Evolutionary conservation across 1,140 invertebrate species (phyloP).

Genomic region (Oedothorax gibbosus): DNA sequence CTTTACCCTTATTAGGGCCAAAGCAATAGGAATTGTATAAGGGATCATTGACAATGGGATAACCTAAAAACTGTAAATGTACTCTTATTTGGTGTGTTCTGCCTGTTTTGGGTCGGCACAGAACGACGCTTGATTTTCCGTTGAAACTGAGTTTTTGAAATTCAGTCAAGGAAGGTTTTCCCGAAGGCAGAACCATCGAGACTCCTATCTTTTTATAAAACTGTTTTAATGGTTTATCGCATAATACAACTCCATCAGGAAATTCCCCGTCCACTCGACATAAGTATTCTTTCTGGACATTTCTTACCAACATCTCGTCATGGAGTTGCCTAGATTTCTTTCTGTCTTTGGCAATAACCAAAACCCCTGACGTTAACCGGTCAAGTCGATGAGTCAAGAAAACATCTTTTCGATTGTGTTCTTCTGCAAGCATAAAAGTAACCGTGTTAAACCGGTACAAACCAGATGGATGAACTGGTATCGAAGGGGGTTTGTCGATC

Average conservation of each 20-base stretch:
- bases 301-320: slow-evolving; percentile 89
- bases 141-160: slow-evolving; percentile 90
- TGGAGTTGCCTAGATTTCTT: slow-evolving; percentile 93
- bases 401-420: slow-evolving; percentile 93
- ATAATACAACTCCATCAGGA: slow-evolving; percentile 84
- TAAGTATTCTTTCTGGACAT: slow-evolving; percentile 96
- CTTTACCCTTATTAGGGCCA: slow-evolving; percentile 90
- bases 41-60: slow-evolving; percentile 96
- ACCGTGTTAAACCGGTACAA: slow-evolving; percentile 96
- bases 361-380: slow-evolving; percentile 77
- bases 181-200: slow-evolving; percentile 86
- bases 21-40: slow-evolving; percentile 89
- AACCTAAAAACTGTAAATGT: slow-evolving; percentile 93
- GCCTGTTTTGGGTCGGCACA: slow-evolving; percentile 88
- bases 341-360: slow-evolving; percentile 92
- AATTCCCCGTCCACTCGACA: slow-evolving; percentile 97
- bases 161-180: slow-evolving; percentile 89
- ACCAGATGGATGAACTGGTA: slow-evolving; percentile 98
- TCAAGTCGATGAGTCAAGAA: slow-evolving; percentile 74
- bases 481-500: slow-evolving; percentile 99
- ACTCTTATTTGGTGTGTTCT: slow-evolving; percentile 99
- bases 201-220: slow-evolving; percentile 96
- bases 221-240: slow-evolving; percentile 91
- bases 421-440: slow-evolving; percentile 95
- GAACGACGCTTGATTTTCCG: slow-evolving; percentile 89